Evolutionary conservation across 92 coral and sea anemone genomes (phyloP), one percentile per base, ranked within the genome.

Genomic region (Epizoanthus scotinus): DNA sequence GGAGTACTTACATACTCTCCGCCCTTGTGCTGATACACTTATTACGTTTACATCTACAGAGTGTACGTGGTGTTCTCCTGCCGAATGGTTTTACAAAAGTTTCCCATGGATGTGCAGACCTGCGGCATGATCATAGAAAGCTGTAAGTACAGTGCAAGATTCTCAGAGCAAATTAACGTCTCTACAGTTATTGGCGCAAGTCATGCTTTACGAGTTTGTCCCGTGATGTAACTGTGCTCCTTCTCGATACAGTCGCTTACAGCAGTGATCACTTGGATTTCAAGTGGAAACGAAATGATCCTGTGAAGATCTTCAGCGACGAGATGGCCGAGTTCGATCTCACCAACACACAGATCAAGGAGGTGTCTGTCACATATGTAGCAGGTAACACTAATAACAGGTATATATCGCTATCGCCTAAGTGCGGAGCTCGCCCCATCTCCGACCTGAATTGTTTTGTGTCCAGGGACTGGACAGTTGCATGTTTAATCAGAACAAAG

Each of bases 281-380:
- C 70, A 81, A 81, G 57, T 95, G 99, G 99, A 95, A 89, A 52
- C 66, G 77, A 19, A 52, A 52, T 22, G 85, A 93, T 22, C 98
- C 99, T 47, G 86, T 95, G 60, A 87, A 85, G 42, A 94, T 95
- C 50, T 86, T 93, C 69, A 89, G 94, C 77, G 88, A 83, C 44
- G 95, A 95, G 74, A 86, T 95, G 78, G 97, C 99, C 6, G 99
- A 95, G 87, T 95, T 95, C 84, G 99, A 93, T 83, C 82, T 95
- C 82, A 88, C 94, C 15, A 86, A 87, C 38, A 94, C 93, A 65
- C 82, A 82, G 69, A 84, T 91, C 55, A 87, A 70, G 24, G 86
- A 54, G 25, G 74, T 84, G 36, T 85, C 93, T 38, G 91, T 93
- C 14, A 86, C 94, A 6, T 95, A 95, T 71, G 97, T 91, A 1